A percentile compares a stretch with the other conserved stretches of the same genome.
phyloP scores from a whole-genome alignment of 2,888 invertebrate genomes.

The Nephrocerus scutellatus region DNA sequence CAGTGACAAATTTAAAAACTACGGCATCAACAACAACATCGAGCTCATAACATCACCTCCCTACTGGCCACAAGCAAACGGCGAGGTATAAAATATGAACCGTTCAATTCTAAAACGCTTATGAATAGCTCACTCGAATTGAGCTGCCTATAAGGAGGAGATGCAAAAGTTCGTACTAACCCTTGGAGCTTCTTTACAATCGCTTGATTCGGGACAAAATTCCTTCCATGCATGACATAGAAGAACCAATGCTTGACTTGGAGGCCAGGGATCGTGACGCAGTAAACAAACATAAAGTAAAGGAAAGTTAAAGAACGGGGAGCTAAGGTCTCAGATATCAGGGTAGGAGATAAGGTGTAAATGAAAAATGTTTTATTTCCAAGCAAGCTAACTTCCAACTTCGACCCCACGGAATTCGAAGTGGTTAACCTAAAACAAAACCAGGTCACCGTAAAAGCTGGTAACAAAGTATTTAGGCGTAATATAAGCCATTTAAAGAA shows the following conservation, averaged over 20 bases:
- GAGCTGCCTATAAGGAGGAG: no score
- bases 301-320: constrained; percentile 3
- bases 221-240: no score
- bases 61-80: constrained; percentile 15
- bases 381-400: constrained; percentile 13
- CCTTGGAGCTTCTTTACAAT: constrained; percentile 4
- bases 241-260: constrained; percentile 5
- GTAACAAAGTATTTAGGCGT: constrained; percentile 9
- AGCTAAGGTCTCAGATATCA: constrained; percentile 3
- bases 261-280: constrained; percentile 10
- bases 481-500: constrained; percentile 17
- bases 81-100: constrained; percentile 16
- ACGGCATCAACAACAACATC: constrained; percentile 11
- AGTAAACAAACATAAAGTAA: constrained; percentile 9
- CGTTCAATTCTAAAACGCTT: constrained; percentile 13
- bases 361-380: constrained; percentile 9
- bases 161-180: no score
- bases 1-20: constrained; percentile 15
- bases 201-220: constrained; percentile 2
- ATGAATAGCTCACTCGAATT: no score
- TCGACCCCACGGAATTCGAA: constrained; percentile 10
- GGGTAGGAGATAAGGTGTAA: neutral
- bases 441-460: constrained; percentile 7
- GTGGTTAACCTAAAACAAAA: constrained; percentile 11
- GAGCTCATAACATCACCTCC: constrained; percentile 12